Percentiles rank a stretch among this genome's conserved stretches.
phyloP scores from a whole-genome alignment of 2,113 vertebrate genomes.

The Apeltes quadracus region DNA sequence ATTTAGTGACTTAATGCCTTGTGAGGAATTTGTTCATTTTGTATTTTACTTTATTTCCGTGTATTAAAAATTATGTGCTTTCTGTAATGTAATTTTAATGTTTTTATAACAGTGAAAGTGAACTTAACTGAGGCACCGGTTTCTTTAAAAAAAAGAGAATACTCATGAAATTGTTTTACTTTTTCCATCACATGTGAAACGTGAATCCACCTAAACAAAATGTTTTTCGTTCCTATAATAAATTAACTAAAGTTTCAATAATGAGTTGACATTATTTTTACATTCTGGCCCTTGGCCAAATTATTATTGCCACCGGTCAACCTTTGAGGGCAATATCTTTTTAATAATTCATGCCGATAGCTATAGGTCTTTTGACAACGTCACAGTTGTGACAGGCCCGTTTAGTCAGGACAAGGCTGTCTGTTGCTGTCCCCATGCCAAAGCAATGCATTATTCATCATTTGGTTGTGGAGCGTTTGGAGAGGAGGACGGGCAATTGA shows the following conservation, averaged over 20 bases:
- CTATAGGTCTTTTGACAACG: constrained; percentile 72
- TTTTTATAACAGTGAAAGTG: constrained; percentile 89
- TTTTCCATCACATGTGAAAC: constrained; percentile 82
- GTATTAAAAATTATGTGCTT: constrained; percentile 88
- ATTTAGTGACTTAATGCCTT: constrained; percentile 90
- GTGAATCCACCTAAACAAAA: constrained; percentile 77
- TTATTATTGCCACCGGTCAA: constrained; percentile 14
- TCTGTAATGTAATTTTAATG: constrained; percentile 84
- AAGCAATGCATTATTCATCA: constrained; percentile 74
- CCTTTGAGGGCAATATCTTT: constrained; percentile 34
- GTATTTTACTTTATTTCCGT: constrained; percentile 87
- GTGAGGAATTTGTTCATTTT: constrained; percentile 78
- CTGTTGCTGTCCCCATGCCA: constrained; percentile 63
- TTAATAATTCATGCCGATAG: constrained; percentile 70
- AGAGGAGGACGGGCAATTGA: constrained; percentile 64
- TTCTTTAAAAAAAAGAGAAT: constrained; percentile 68
- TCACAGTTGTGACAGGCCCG: constrained; percentile 74
- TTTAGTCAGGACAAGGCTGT: constrained; percentile 72
- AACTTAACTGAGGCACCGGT: constrained; percentile 78
- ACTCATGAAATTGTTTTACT: constrained; percentile 72
- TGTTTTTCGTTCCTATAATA: constrained; percentile 83
- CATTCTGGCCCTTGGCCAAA: constrained; percentile 16
- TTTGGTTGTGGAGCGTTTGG: constrained; percentile 69
- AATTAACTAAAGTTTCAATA: constrained; percentile 80
- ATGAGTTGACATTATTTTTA: constrained; percentile 73